Evolutionary conservation across 2,113 vertebrate genomes (phyloP).

Genomic region (Oncorhynchus clarkii): DNA sequence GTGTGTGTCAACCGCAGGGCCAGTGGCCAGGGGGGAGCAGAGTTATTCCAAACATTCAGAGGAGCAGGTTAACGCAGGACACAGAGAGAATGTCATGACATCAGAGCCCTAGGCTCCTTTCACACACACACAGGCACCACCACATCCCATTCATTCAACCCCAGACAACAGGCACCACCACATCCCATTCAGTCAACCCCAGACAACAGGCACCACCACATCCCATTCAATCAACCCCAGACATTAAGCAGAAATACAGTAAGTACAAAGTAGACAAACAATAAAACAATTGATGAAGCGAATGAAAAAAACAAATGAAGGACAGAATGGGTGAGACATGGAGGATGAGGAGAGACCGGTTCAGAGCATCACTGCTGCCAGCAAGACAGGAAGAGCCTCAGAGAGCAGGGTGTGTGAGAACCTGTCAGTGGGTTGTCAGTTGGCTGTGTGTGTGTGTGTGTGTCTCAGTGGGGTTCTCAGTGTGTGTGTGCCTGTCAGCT

Average conservation of each 20-base stretch:
- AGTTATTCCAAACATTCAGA: slow-evolving; percentile 20
- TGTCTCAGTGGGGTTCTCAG: slow-evolving; percentile 52
- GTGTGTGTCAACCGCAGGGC: background rate
- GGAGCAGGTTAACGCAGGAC: slow-evolving; percentile 1
- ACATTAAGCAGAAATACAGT: background rate
- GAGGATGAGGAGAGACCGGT: background rate
- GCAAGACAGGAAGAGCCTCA: background rate
- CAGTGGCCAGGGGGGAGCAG: background rate
- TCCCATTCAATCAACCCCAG: background rate
- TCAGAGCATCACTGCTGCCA: background rate
- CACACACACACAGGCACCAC: no score
- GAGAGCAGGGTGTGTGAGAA: slow-evolving; percentile 52
- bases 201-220: no score
- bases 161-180: no score
- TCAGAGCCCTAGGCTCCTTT: background rate
- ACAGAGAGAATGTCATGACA: background rate
- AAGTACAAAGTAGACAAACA: background rate
- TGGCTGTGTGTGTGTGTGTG: slow-evolving; percentile 33
- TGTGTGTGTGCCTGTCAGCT: background rate
- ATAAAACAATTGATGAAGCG: background rate
- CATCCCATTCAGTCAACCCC: no score
- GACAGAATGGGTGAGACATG: slow-evolving; percentile 22
- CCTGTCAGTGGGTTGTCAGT: slow-evolving; percentile 52
- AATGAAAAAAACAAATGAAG: slow-evolving; percentile 4
- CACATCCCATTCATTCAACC: no score